These are phyloP conservation scores for Gracilinanus agilis DNA, from an alignment of 2,113 vertebrate genomes.

Conservation along the genomic window DNA sequence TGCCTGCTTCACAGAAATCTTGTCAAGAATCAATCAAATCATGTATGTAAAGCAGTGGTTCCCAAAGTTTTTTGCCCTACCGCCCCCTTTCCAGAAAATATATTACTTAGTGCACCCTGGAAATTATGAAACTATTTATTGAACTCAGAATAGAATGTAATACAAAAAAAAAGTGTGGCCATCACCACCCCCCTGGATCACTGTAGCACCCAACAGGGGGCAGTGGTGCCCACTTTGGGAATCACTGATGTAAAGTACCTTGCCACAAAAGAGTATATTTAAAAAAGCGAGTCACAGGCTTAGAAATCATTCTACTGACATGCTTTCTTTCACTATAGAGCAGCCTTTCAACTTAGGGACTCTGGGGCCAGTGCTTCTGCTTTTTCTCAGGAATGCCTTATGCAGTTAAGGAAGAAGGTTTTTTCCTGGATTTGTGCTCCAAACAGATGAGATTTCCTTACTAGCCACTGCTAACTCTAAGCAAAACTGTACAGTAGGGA, in stretches of 20 bases:
- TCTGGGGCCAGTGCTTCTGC: background rate
- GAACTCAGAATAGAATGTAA: too few species aligned
- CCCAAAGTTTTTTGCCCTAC: too few species aligned
- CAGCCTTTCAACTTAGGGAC: background rate
- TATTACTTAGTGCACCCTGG: too few species aligned
- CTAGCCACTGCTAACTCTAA: background rate
- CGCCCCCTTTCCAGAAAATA: too few species aligned
- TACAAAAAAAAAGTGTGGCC: too few species aligned
- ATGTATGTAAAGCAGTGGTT: too few species aligned
- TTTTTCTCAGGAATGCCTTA: background rate
- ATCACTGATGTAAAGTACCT: too few species aligned
- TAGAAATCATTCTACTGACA: background rate
- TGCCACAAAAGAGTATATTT: background rate
- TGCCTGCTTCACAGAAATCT: background rate
- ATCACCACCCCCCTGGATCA: too few species aligned
- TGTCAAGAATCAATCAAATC: background rate
- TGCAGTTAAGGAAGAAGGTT: background rate
- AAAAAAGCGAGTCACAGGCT: background rate
- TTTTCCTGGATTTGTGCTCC: background rate
- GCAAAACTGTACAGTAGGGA: background rate
- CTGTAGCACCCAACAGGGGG: too few species aligned
- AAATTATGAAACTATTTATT: too few species aligned
- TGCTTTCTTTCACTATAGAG: background rate
- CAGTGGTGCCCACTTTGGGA: too few species aligned
- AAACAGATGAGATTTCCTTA: background rate